phyloP scores from a whole-genome alignment of 2,888 invertebrate genomes.

The Leptinotarsa rubiginosa region DNA sequence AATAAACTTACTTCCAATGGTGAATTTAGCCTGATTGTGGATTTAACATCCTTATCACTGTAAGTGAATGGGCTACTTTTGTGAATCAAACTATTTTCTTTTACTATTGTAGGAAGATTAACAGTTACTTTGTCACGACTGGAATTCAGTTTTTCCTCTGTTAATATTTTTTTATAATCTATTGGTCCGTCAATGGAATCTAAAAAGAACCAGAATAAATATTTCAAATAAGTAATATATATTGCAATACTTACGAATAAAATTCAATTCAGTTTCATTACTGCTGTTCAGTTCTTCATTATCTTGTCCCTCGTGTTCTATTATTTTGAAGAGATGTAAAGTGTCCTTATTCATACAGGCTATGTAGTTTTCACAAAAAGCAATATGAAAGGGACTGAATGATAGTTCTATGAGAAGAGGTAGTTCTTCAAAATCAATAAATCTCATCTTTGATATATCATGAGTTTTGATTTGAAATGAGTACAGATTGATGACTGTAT shows the following conservation, averaged over 20 bases:
- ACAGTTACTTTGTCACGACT: conserved; percentile 62
- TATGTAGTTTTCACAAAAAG: conserved; percentile 77
- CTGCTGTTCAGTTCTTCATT: conserved; percentile 44
- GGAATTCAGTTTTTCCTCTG: conserved; percentile 55
- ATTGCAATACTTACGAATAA: conserved; percentile 57
- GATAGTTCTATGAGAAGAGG: conserved; percentile 75
- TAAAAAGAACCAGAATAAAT: conserved; percentile 22
- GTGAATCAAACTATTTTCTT: conserved; percentile 64
- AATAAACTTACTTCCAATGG: conserved; percentile 49
- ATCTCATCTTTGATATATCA: conserved; percentile 75
- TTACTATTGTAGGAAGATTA: conserved; percentile 63
- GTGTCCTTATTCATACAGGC: conserved; percentile 73
- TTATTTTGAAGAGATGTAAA: conserved; percentile 74
- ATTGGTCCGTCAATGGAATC: conserved; percentile 54
- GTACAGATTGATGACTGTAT: conserved; percentile 68
- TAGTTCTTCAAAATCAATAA: conserved; percentile 77
- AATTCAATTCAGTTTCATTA: conserved; percentile 53
- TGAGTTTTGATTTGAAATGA: conserved; percentile 75
- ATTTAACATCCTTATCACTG: conserved; percentile 65
- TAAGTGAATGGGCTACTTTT: conserved; percentile 66
- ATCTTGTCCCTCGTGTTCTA: conserved; percentile 42
- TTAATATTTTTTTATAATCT: conserved; percentile 61
- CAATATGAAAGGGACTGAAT: conserved; percentile 72
- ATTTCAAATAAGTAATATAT: conserved; percentile 2
- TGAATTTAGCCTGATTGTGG: conserved; percentile 63